Evolutionary conservation across 2,797 vertebrate species (phyloP), one percentile per base, ranked within the genome.

Genomic region (Tamandua tetradactyla): DNA sequence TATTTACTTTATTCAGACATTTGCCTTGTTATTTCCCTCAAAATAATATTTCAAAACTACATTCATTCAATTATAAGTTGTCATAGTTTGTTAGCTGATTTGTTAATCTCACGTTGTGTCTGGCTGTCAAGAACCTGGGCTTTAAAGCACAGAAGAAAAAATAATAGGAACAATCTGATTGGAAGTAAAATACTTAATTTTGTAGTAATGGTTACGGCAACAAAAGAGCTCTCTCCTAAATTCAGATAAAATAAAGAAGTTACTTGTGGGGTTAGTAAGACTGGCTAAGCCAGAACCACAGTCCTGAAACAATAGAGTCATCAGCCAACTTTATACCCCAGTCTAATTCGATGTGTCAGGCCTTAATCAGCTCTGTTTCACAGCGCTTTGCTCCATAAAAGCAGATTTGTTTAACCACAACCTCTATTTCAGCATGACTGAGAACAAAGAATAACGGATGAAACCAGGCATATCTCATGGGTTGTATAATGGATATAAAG

Each of bases 361-460:
- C 98, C 97, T 97, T 99, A 99, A 99, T 99, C 99, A 99, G 99
- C 98, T 99, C 99, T 80, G 98, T 99, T 99, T 99, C 99, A 99
- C 98, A 98, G 97, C 37, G 91, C 96, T 98, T 97, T 97, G 98
- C 98, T 98, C 97, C 97, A 98, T 98, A 99, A 99, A 98, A 98
- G 98, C 97, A 98, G 98, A 99, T 99, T 99, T 99, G 99, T 98
- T 99, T 99, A 98, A 99, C 98, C 98, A 98, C 98, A 99, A 98
- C 98, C 98, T 98, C 98, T 97, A 97, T 99, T 98, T 99, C 98
- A 98, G 98, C 98, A 94, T 98, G 98, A 98, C 98, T 98, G 98
- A 98, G 98, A 98, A 98, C 98, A 97, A 98, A 98, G 98, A 98
- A 97, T 98, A 98, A 97, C 94, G 76, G 94, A 96, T 0, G 88